phyloP scores from a whole-genome alignment of 2,113 vertebrate genomes.

The Cephalopterus ornatus region DNA sequence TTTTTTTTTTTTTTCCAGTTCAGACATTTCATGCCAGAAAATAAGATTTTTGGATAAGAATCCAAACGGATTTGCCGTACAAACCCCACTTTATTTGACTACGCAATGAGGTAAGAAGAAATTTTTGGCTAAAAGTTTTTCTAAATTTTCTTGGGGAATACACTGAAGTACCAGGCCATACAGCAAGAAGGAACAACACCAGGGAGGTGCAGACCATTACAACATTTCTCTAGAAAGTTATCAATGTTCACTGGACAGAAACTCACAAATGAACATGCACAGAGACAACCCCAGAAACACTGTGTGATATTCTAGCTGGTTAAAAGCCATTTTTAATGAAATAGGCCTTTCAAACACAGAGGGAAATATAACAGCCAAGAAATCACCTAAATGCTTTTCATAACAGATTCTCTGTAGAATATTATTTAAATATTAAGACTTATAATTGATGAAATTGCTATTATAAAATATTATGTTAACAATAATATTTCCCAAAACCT shows the following conservation, averaged over 20 bases:
- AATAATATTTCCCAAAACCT: not conserved
- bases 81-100: not conserved
- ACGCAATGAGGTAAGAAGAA: not conserved
- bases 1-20: not conserved
- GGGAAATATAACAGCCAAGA: not conserved
- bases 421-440: constrained; percentile 16
- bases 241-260: not conserved
- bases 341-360: not conserved
- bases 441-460: constrained; percentile 1
- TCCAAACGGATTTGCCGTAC: not conserved
- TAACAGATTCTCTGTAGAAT: not conserved
- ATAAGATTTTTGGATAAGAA: not conserved
- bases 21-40: not conserved
- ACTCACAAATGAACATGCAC: not conserved
- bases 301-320: fast-evolving
- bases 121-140: not conserved
- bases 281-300: not conserved
- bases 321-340: not conserved
- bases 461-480: not conserved
- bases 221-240: not conserved
- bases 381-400: not conserved
- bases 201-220: not conserved
- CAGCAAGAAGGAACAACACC: not conserved
- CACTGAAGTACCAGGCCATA: not conserved
- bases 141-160: not conserved